Conservation (phyloP, 2,888 invertebrate species). For the Cheilosia impressa region DNA sequence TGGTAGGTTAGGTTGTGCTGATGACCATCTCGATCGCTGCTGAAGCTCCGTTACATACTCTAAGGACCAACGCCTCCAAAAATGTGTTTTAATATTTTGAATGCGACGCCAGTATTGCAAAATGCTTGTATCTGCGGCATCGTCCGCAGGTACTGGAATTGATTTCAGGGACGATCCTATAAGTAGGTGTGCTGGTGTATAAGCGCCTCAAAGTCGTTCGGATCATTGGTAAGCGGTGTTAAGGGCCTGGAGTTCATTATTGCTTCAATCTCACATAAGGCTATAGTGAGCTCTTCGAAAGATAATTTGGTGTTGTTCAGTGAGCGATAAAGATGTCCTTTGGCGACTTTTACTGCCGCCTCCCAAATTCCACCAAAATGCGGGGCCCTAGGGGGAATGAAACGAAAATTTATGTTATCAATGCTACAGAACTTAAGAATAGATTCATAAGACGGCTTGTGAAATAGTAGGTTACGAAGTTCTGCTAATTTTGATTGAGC, state of each 20-base stretch:
- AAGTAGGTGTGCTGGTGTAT: not conserved
- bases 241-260: slow-evolving; percentile 43
- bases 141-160: not conserved
- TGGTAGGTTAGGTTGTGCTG: not conserved
- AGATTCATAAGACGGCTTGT: too few species aligned
- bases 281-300: slow-evolving; percentile 47
- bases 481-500: not conserved
- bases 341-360: not conserved
- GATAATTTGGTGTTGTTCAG: slow-evolving; percentile 32
- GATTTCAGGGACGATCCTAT: not conserved
- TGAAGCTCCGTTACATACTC: not conserved
- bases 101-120: not conserved
- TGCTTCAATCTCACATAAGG: slow-evolving; percentile 40
- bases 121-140: not conserved
- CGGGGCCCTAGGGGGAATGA: too few species aligned
- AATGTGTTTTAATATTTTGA: not conserved
- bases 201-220: not conserved
- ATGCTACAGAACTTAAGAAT: too few species aligned
- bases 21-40: slow-evolving; percentile 4
- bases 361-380: not conserved
- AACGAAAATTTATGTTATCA: too few species aligned
- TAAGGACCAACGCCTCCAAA: not conserved
- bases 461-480: too few species aligned
- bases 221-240: too few species aligned
- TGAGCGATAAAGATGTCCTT: slow-evolving; percentile 13